These are phyloP conservation scores for Tipula unca DNA, from an alignment of 2,888 invertebrate species.

Conservation along the genomic window DNA sequence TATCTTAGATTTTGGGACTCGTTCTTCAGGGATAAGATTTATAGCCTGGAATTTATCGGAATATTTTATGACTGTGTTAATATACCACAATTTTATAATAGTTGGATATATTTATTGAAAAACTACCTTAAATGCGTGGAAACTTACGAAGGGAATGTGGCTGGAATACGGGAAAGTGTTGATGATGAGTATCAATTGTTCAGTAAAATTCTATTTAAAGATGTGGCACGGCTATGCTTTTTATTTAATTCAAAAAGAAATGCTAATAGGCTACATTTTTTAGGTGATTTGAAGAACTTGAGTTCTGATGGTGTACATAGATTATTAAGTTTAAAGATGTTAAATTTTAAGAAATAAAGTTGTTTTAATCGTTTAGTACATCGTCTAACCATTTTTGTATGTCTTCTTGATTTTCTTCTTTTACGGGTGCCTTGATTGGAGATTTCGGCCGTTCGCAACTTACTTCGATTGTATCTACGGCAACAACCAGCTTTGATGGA, in stretches of 20 bases:
- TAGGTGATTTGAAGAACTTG: neutral
- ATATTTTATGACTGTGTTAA: neutral
- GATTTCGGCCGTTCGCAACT: neutral
- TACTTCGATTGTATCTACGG: neutral
- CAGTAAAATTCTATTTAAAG: neutral
- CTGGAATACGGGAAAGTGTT: neutral
- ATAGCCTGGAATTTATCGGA: neutral
- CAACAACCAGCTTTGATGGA: neutral
- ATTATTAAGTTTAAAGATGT: neutral
- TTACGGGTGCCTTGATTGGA: neutral
- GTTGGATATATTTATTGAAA: neutral
- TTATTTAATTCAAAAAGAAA: neutral
- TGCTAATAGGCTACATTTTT: neutral
- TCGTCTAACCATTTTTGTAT: slow-evolving; percentile 18
- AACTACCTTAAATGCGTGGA: neutral
- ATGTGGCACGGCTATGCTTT: neutral
- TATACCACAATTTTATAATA: neutral
- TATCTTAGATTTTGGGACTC: neutral
- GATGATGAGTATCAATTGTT: neutral
- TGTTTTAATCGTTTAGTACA: neutral
- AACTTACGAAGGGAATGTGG: neutral
- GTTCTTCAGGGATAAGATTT: neutral
- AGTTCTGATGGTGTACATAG: neutral
- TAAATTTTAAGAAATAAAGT: neutral
- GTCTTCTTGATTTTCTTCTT: neutral